Percentiles rank a stretch among this genome's conserved stretches.
Evolutionary conservation across 2,797 vertebrate genomes (phyloP).

Genomic region (Dendrocincla fuliginosa): DNA sequence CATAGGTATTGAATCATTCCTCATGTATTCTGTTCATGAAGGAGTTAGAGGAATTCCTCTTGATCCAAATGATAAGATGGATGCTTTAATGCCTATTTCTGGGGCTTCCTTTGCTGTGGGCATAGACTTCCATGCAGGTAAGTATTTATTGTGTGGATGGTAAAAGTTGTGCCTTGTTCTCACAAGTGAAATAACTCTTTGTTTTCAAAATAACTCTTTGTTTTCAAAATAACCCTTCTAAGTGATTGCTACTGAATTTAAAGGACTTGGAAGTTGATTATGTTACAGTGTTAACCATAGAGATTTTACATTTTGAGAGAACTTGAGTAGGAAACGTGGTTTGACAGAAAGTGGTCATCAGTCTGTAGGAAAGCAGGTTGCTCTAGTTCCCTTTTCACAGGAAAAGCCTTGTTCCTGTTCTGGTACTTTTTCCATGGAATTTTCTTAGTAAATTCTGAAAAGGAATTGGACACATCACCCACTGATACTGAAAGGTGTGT

Average conservation of each 20-base stretch:
- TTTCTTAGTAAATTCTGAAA: background rate
- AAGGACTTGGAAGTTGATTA: background rate
- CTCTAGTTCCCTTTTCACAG: background rate
- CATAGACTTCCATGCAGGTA: conserved; percentile 98
- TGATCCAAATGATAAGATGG: conserved; percentile 91
- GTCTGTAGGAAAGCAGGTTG: background rate
- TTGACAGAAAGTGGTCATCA: background rate
- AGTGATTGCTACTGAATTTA: background rate
- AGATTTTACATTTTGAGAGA: background rate
- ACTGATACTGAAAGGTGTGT: background rate
- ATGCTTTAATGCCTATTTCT: conserved; percentile 95
- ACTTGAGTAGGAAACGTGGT: background rate
- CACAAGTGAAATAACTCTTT: background rate
- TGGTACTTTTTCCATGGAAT: background rate
- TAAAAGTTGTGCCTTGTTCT: background rate
- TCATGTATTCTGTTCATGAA: conserved; percentile 98
- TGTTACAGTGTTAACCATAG: background rate
- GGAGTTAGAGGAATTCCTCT: conserved; percentile 93
- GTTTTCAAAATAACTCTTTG: fast-evolving
- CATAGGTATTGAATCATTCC: conserved; percentile 92
- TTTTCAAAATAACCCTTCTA: background rate
- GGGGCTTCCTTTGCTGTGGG: conserved; percentile 96
- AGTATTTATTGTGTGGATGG: background rate
- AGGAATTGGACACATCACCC: background rate
- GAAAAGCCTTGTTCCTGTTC: background rate